Percentiles rank a stretch among this genome's conserved stretches.
These are phyloP conservation scores for Saccostrea glomerata DNA, from an alignment of 1,140 invertebrate genomes.

Conservation along the genomic window DNA sequence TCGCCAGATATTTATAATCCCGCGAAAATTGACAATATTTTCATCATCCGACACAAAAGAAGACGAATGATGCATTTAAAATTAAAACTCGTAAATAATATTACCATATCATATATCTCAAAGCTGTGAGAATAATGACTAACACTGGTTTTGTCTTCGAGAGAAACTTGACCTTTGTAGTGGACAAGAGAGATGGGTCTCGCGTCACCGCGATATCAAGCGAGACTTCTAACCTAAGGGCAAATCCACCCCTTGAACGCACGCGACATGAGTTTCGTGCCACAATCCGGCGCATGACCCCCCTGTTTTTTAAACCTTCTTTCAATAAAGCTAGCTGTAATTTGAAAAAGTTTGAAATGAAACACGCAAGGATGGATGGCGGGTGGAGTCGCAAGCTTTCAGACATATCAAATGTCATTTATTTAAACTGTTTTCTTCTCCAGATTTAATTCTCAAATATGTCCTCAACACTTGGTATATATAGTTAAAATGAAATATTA, in stretches of 20 bases:
- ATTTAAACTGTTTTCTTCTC: neutral
- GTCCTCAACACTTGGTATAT: no score
- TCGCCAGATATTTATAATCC: slow-evolving; percentile 23
- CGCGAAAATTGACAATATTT: slow-evolving; percentile 28
- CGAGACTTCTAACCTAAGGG: slow-evolving; percentile 1
- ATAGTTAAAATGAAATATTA: no score
- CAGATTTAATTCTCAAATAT: no score
- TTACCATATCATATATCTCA: slow-evolving; percentile 32
- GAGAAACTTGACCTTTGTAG: slow-evolving; percentile 33
- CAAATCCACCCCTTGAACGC: slow-evolving; percentile 18
- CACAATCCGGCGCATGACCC: slow-evolving; percentile 18
- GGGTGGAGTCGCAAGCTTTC: neutral
- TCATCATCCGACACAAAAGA: slow-evolving; percentile 20
- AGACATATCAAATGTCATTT: neutral
- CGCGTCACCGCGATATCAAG: neutral
- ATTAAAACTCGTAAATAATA: slow-evolving; percentile 35
- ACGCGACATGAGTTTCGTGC: slow-evolving; percentile 14
- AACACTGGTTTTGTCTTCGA: neutral
- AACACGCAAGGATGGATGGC: neutral
- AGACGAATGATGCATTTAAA: slow-evolving; percentile 31
- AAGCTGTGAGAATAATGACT: neutral
- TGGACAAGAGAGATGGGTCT: neutral
- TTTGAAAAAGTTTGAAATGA: neutral
- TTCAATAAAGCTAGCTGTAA: neutral
- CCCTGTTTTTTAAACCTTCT: neutral